Conservation (phyloP, 2,888 invertebrate genomes). For the Ormyrus pomaceus region DNA sequence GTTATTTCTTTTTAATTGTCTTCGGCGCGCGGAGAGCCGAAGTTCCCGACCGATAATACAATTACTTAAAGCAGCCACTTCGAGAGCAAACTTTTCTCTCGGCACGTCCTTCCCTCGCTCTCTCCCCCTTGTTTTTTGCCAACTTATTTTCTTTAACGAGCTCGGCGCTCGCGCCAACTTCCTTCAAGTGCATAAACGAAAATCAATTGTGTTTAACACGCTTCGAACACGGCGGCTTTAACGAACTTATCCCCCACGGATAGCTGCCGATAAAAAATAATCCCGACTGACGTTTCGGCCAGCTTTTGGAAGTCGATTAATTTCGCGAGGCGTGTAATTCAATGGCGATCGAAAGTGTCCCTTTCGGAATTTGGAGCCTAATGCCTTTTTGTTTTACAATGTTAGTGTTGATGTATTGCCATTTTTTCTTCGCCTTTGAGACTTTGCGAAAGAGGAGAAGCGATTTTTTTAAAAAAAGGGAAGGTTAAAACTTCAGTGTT, state of each 20-base stretch:
- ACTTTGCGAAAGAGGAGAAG: too few species aligned
- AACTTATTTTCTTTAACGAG: not conserved
- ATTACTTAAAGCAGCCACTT: not conserved
- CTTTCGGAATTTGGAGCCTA: too few species aligned
- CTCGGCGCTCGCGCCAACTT: not conserved
- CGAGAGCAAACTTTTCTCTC: not conserved
- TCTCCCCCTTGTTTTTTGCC: not conserved
- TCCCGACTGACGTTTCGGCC: too few species aligned
- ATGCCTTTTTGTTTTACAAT: too few species aligned
- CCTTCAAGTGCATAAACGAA: not conserved
- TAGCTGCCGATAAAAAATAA: too few species aligned
- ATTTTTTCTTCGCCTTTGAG: too few species aligned
- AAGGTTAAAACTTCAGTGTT: too few species aligned
- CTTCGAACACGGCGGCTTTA: not conserved
- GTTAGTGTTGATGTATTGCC: too few species aligned
- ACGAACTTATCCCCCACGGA: not conserved
- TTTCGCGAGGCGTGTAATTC: too few species aligned
- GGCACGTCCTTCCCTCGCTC: not conserved
- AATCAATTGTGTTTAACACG: not conserved
- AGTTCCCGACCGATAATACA: not conserved
- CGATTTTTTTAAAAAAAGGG: too few species aligned
- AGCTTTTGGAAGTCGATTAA: too few species aligned
- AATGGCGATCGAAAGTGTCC: too few species aligned
- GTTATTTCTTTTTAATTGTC: constrained; percentile 29
- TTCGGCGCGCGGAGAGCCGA: not conserved